Base-by-base conservation (phyloP, 2,888 invertebrate genomes). In the Philhelius pedissequus region DNA sequence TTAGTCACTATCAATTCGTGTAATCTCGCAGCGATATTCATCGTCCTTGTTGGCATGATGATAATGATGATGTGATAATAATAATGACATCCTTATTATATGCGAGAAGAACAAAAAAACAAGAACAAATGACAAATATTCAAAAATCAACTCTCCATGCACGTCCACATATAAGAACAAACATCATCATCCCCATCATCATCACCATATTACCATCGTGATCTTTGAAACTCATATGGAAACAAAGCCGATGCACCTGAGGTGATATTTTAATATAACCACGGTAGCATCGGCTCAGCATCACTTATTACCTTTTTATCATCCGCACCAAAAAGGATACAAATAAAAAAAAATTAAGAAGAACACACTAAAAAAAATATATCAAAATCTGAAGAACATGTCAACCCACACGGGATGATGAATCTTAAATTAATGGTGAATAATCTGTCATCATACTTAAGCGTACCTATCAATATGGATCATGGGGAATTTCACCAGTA, bases 1-100 rank as follows among this genome's bases (percentile, higher is more conserved):
- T 84, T 84, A 84, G 84, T 84, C 84, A 84, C 75, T 80, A 84
- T 84, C 84, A 84, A 68, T 32, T 68, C 40, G 71, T 84, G 84
- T 84, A 76, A 84, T 84, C 84, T 84, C 68, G 7, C 13, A 43
- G 11, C 75, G 84, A 84, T 84, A 84, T 71, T 80, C 80, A 80
- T 84, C 80, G 84, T 76, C 84, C 84, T 84, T 84, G 79, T 71
- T 71, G n/a, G n/a, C n/a, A n/a, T n/a, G 79, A 75, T 80, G 75
- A 66, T 30, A 75, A 71, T 54, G 70, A 71, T 54, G 75, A 75
- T 71, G 64, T 64, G 84, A 66, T 43, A 79, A 84, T 75, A 68
- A 79, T 60, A 79, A 74, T 79, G 84, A 84, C 84, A 76, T 84
- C 84, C 84, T 76, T 80, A 84, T 80, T 84, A 75, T 79, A 32